Conservation (phyloP, 2,113 vertebrate genomes). For the Paracanthobrama guichenoti region DNA sequence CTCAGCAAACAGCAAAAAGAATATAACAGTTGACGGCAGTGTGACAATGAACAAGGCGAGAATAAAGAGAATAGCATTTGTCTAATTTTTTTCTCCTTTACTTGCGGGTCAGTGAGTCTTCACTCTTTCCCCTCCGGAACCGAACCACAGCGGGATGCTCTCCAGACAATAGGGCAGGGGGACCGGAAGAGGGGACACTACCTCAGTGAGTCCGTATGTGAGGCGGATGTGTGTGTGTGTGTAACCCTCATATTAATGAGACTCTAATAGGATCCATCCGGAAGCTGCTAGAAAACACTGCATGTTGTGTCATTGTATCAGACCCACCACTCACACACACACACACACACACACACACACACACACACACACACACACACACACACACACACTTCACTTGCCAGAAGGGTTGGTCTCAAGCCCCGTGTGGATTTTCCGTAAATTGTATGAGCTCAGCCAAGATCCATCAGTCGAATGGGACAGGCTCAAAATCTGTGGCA, state of each 20-base stretch:
- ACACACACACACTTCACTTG: conserved; percentile 59
- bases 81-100: conserved; percentile 39
- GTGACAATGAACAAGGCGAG: conserved; percentile 17
- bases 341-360: conserved; percentile 50
- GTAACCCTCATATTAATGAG: conserved; percentile 55
- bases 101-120: conserved; percentile 60
- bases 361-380: conserved; percentile 40
- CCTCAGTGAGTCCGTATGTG: conserved; percentile 5
- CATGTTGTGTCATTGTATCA: conserved; percentile 61
- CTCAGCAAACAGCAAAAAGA: background rate
- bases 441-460: conserved; percentile 89
- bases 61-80: conserved; percentile 38
- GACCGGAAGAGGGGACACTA: conserved; percentile 15
- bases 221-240: conserved; percentile 38
- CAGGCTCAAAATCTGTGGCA: conserved; percentile 87
- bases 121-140: conserved; percentile 59
- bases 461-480: conserved; percentile 87
- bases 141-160: conserved; percentile 51
- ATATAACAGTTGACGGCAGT: background rate
- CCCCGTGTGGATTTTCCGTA: conserved; percentile 87
- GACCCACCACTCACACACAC: conserved; percentile 53
- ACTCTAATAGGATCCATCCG: conserved; percentile 70
- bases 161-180: conserved; percentile 64
- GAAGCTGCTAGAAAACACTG: conserved; percentile 57
- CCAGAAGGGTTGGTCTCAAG: conserved; percentile 87